Evolutionary conservation across 2,113 vertebrate genomes (phyloP).

Genomic region (Phalacrocorax pelagicus): DNA sequence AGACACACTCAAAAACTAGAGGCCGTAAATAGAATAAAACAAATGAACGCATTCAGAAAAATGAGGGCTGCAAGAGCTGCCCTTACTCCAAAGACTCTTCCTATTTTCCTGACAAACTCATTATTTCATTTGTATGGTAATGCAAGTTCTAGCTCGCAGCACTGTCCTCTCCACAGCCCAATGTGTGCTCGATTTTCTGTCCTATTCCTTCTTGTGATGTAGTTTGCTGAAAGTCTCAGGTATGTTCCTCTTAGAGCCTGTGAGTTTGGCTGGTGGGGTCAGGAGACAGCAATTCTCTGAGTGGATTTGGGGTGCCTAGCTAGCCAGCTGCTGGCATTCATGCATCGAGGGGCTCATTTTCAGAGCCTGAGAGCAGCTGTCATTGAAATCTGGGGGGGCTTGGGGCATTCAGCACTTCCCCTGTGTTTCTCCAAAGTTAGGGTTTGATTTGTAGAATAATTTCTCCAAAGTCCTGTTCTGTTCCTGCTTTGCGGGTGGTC

Average conservation of each 20-base stretch:
- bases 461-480: background rate
- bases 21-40: slow-evolving; percentile 10
- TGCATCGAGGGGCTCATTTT: background rate
- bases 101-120: background rate
- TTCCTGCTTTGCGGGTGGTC: background rate
- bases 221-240: background rate
- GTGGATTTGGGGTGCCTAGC: background rate
- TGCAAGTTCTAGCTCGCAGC: background rate
- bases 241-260: background rate
- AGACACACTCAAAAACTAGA: background rate
- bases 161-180: background rate
- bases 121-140: background rate
- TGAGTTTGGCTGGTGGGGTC: background rate
- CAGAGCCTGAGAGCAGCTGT: background rate
- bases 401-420: background rate
- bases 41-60: background rate
- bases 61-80: background rate
- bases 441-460: background rate
- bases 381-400: background rate
- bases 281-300: background rate
- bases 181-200: background rate
- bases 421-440: background rate
- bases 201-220: background rate
- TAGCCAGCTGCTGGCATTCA: background rate
- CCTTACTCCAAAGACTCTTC: background rate